A percentile compares a stretch with the other conserved stretches of the same genome.
These are phyloP conservation scores for Halichoeres trimaculatus DNA, from an alignment of 2,113 vertebrate genomes.

Conservation along the genomic window DNA sequence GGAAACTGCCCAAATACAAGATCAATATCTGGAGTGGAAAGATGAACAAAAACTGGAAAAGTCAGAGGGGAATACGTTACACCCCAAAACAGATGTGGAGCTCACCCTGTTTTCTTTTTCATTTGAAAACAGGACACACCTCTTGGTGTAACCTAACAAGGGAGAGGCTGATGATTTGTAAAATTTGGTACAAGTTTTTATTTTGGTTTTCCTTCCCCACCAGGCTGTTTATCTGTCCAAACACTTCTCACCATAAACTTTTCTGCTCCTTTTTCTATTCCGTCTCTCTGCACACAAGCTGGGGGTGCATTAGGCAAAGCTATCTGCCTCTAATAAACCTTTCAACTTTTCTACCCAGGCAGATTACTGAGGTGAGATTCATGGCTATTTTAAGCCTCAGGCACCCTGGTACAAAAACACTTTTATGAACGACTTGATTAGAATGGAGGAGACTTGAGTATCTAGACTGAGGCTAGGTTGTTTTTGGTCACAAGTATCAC, in stretches of 20 bases:
- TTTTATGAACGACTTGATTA: conserved; percentile 11
- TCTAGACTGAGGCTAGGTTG: conserved; percentile 16
- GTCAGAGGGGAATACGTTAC: conserved; percentile 52
- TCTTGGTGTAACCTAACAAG: conserved; percentile 65
- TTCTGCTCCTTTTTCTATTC: conserved; percentile 14
- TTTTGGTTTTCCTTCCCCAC: conserved; percentile 24
- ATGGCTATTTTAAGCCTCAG: conserved; percentile 58
- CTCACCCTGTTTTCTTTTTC: conserved; percentile 30
- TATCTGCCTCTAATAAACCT: conserved; percentile 35
- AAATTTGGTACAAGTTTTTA: conserved; percentile 15
- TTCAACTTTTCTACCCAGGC: conserved; percentile 35
- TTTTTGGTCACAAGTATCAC: conserved; percentile 56
- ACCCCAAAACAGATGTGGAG: conserved; percentile 72
- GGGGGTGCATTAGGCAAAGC: conserved; percentile 9
- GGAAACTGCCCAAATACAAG: conserved; percentile 49
- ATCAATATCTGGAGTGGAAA: conserved; percentile 72
- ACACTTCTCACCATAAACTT: conserved; percentile 1
- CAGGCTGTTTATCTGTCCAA: neutral
- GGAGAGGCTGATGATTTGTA: conserved; percentile 35
- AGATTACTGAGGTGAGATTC: conserved; percentile 56
- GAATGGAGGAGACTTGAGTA: neutral
- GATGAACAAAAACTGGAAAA: conserved; percentile 48
- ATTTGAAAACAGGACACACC: conserved; percentile 39
- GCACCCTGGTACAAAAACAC: conserved; percentile 12
- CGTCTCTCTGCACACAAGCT: conserved; percentile 11